Evolutionary conservation across 2,888 invertebrate genomes (phyloP), one percentile per base, ranked within the genome.

Genomic region (Acleris holmiana): DNA sequence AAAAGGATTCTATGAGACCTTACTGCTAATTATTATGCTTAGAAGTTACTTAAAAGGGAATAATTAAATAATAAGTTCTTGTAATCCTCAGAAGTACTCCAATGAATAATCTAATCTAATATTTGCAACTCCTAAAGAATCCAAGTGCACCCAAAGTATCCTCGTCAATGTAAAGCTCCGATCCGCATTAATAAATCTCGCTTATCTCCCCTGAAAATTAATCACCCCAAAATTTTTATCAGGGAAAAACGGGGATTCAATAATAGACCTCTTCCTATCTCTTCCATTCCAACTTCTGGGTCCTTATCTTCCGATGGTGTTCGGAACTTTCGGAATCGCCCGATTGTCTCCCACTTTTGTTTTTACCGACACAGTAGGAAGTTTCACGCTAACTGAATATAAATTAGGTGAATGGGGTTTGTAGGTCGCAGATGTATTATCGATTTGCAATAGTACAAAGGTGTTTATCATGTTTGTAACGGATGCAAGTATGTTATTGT

Each of bases 311-410:
- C 7, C 40, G 63, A 63, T 57, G 63, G 57, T 47, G 25, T 35
- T 15, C 35, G 7, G 57, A 63, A 53, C n/a, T 53, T 64, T 59
- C 29, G 5, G 25, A 47, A 64, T 48, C 53, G 53, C 17, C 54
- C 41, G 48, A 53, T 59, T 64, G 58, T 64, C 64, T 64, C 62
- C 19, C 53, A 59, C 53, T 59, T 64, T 53, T 64, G 58, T 64
- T 64, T 59, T 59, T 59, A 64, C 63, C 63, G 51, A 15, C 50
- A 50, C 49, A 35, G 44, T 6, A 55, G 46, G 51, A 58, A 64
- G 58, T 64, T 64, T 53, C 53, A 59, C 64, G 65, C 59, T 65
- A 65, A 65, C 65, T 65, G 65, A 65, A 65, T 65, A 55, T 60
- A 55, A 65, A 65, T 65, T 65, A 65, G 65, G 55, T 7, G 55